phyloP scores from a whole-genome alignment of 2,797 vertebrate species.

The Hozukius guyotensis region DNA sequence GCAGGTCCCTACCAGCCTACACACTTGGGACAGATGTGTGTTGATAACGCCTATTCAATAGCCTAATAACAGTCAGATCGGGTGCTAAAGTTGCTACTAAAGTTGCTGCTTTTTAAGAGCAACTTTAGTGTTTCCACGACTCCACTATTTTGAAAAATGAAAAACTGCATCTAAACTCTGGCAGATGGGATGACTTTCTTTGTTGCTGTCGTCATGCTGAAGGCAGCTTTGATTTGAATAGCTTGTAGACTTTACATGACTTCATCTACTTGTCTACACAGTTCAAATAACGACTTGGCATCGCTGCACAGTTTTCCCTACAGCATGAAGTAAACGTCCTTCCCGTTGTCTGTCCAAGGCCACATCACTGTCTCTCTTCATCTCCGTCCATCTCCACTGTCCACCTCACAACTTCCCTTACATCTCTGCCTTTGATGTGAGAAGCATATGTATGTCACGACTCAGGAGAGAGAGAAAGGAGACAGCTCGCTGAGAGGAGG shows the following conservation, averaged over 20 bases:
- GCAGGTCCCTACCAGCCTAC: too few species aligned
- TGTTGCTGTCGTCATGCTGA: not conserved
- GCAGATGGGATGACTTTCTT: slow-evolving; percentile 1
- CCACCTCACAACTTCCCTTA: not conserved
- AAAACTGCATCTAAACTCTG: not conserved
- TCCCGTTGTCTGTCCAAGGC: not conserved
- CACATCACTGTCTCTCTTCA: not conserved
- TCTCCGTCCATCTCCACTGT: not conserved
- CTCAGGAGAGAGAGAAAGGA: slow-evolving; percentile 21
- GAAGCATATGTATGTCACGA: slow-evolving; percentile 52
- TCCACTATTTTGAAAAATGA: not conserved
- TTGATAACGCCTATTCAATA: too few species aligned
- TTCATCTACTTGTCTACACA: not conserved
- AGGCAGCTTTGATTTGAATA: slow-evolving; percentile 8
- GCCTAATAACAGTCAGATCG: too few species aligned
- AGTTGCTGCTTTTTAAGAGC: not conserved
- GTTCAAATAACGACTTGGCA: not conserved
- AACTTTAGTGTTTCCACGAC: not conserved
- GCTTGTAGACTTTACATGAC: not conserved
- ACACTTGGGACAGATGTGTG: too few species aligned
- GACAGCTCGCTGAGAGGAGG: slow-evolving; percentile 47
- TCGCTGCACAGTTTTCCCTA: not conserved
- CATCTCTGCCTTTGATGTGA: slow-evolving; percentile 39
- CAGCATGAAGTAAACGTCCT: not conserved
- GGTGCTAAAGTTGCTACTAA: too few species aligned